phyloP scores from a whole-genome alignment of 2,888 invertebrate genomes.

The Acanthoscelides obtectus region DNA sequence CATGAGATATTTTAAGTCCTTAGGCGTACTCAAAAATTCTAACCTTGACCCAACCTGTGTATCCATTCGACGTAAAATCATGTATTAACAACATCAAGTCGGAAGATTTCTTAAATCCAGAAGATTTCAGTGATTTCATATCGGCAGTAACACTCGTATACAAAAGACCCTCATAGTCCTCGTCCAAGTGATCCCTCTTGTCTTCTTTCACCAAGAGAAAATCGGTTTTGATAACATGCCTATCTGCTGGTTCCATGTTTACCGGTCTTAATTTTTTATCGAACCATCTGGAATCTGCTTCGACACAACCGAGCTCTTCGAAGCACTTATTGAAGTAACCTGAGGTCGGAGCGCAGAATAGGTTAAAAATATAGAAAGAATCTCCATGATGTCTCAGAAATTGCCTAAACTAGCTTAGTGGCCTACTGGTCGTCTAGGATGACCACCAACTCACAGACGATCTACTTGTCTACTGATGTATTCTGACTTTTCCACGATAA shows the following conservation, averaged over 20 bases:
- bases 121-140: constrained; percentile 28
- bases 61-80: constrained; percentile 47
- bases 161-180: constrained; percentile 12
- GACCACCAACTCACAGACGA: too few species aligned
- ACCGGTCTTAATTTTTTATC: constrained; percentile 39
- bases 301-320: constrained; percentile 44
- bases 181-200: constrained; percentile 6
- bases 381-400: too few species aligned
- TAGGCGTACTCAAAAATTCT: neutral
- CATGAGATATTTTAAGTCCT: neutral
- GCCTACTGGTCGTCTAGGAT: too few species aligned
- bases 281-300: constrained; percentile 43
- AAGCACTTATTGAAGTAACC: constrained; percentile 38
- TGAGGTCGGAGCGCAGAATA: too few species aligned
- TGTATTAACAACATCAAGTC: constrained; percentile 42
- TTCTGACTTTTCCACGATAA: too few species aligned
- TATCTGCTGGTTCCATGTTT: constrained; percentile 42
- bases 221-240: constrained; percentile 44
- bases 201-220: constrained; percentile 35
- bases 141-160: constrained; percentile 20
- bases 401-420: too few species aligned
- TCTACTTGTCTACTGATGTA: too few species aligned
- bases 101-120: constrained; percentile 32
- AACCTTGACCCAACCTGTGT: constrained; percentile 47
- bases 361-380: too few species aligned